Conservation (phyloP, 2,888 invertebrate species). For the Amphipyra berbera region DNA sequence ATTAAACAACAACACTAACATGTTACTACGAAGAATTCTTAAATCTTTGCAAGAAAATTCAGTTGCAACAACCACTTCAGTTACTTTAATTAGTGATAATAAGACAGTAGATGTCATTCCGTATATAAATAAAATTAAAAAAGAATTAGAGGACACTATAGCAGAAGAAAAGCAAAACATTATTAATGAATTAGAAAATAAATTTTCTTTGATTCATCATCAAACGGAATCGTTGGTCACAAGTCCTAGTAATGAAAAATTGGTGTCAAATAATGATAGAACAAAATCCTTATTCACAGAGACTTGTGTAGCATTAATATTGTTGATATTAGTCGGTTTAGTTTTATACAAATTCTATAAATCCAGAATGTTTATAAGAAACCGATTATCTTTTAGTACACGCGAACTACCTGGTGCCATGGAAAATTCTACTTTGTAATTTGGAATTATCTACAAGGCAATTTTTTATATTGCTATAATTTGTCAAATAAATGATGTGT, state of each 20-base stretch:
- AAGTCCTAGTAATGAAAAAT: slow-evolving; percentile 54
- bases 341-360: slow-evolving; percentile 67
- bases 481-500: no score
- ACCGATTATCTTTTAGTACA: slow-evolving; percentile 64
- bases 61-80: neutral
- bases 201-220: slow-evolving; percentile 44
- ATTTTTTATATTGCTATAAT: no score
- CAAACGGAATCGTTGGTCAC: slow-evolving; percentile 22
- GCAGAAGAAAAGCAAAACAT: slow-evolving; percentile 60
- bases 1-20: slow-evolving; percentile 43
- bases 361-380: slow-evolving; percentile 60
- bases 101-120: slow-evolving; percentile 55
- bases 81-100: slow-evolving; percentile 40
- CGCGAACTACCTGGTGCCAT: slow-evolving; percentile 66
- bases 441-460: neutral
- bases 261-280: slow-evolving; percentile 38
- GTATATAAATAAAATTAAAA: slow-evolving; percentile 60
- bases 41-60: slow-evolving; percentile 26
- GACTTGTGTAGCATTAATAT: slow-evolving; percentile 65
- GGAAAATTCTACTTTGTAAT: slow-evolving; percentile 66
- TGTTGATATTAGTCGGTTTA: slow-evolving; percentile 65
- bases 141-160: slow-evolving; percentile 60
- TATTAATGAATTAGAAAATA: slow-evolving; percentile 59
- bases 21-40: slow-evolving; percentile 37
- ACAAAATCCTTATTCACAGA: slow-evolving; percentile 59